Evolutionary conservation across 2,113 vertebrate species (phyloP).

Genomic region (Heterotilapia buettikoferi): DNA sequence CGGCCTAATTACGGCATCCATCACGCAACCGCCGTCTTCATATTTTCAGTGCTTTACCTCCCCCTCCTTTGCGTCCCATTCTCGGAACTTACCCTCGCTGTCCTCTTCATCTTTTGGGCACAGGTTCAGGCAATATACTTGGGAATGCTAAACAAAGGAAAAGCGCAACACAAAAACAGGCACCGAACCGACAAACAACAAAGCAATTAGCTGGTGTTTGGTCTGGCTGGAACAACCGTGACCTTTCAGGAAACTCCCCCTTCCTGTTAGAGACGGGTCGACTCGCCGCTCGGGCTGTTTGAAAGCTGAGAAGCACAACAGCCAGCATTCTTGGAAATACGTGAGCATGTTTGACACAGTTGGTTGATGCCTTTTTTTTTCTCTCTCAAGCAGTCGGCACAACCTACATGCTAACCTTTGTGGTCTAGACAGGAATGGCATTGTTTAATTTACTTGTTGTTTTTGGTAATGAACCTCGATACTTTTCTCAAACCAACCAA

Average conservation of each 20-base stretch:
- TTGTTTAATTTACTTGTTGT: neutral
- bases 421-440: neutral
- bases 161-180: constrained; percentile 59
- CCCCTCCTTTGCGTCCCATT: constrained; percentile 16
- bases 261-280: constrained; percentile 45
- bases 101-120: constrained; percentile 33
- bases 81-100: neutral
- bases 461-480: neutral
- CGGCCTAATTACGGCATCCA: constrained; percentile 44
- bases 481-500: neutral
- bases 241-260: constrained; percentile 68
- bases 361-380: neutral
- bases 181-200: constrained; percentile 55
- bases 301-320: constrained; percentile 33
- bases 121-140: constrained; percentile 63
- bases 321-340: constrained; percentile 20
- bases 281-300: constrained; percentile 20
- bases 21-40: constrained; percentile 18
- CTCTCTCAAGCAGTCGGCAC: neutral
- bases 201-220: constrained; percentile 68
- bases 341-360: neutral
- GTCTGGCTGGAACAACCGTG: constrained; percentile 60
- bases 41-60: constrained; percentile 18
- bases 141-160: constrained; percentile 69
- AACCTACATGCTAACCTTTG: neutral